Evolutionary conservation across 2,797 vertebrate genomes (phyloP), one percentile per base, ranked within the genome.

Genomic region (Peromyscus nudipes): DNA sequence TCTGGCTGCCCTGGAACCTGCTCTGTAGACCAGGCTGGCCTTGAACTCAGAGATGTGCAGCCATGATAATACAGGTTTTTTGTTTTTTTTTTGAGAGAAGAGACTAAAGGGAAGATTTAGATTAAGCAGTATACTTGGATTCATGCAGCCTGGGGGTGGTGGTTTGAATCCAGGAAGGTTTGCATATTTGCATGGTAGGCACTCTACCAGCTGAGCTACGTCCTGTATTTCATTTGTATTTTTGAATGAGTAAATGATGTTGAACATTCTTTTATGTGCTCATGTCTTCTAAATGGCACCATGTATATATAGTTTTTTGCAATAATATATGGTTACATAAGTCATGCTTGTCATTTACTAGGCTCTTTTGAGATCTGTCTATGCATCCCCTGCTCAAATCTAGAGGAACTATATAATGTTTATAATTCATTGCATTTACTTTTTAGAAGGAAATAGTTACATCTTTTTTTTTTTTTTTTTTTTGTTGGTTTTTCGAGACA

Each of bases 361-460:
- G 91, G 23, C 86, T 85, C 92, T 91, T 92, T 91, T 94, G 84
- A 96, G 55, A 94, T 52, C 60, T 34, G n/a, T 62, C 0, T 88
- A 0, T 75, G 25, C 46, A 49, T 88, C 43, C 19, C 43, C 9
- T 65, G 60, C n/a, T 12, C 25, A 88, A 93, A 92, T 89, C 46
- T 79, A 84, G 40, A 91, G 49, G 62, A 88, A 37, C 21, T 40
- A 23, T 73, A 65, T 84, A 6, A 12, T 77, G 17, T 65, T 92
- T 87, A 46, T 65, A 94, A 69, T 83, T 84, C 25, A 40, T 9
- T 79, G 21, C 4, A 17, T 95, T 94, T 96, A 31, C 92, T 75
- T 96, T 95, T 93, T 76, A 90, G 84, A 34, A 95, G 67, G 9
- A 94, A 75, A 46, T 76, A 92, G 37, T 96, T 77, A 55, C 23